Percentiles rank a stretch among this genome's conserved stretches.
These are phyloP conservation scores for Alectoris magna DNA, from an alignment of 2,797 vertebrate species.

Conservation along the genomic window DNA sequence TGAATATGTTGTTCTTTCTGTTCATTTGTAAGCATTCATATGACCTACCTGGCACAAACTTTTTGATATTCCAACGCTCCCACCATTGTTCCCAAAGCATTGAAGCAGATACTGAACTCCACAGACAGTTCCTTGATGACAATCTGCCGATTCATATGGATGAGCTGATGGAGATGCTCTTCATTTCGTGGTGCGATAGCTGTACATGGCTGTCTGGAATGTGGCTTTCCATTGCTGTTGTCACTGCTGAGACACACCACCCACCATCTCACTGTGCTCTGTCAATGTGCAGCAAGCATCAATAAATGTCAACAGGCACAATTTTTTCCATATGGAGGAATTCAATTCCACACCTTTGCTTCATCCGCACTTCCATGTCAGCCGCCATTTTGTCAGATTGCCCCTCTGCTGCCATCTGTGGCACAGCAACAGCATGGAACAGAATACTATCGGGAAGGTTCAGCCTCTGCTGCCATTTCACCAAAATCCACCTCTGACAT, in stretches of 20 bases:
- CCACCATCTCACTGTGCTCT: background rate
- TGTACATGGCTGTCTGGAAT: background rate
- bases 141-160: background rate
- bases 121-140: background rate
- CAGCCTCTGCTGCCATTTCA: background rate
- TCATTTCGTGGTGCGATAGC: background rate
- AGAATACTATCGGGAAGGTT: background rate
- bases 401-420: background rate
- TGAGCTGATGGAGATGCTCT: background rate
- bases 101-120: background rate
- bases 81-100: background rate
- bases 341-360: background rate
- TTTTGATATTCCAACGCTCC: background rate
- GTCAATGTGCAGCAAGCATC: background rate
- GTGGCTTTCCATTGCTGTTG: background rate
- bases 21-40: background rate
- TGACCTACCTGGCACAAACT: background rate
- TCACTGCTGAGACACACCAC: background rate
- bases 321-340: background rate
- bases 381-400: background rate
- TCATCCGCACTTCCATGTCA: background rate
- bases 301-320: background rate
- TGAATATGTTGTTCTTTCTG: background rate
- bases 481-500: background rate
- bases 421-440: background rate